Evolutionary conservation across 2,797 vertebrate species (phyloP), one percentile per base, ranked within the genome.

Genomic region (Melanotaenia pygmaea): DNA sequence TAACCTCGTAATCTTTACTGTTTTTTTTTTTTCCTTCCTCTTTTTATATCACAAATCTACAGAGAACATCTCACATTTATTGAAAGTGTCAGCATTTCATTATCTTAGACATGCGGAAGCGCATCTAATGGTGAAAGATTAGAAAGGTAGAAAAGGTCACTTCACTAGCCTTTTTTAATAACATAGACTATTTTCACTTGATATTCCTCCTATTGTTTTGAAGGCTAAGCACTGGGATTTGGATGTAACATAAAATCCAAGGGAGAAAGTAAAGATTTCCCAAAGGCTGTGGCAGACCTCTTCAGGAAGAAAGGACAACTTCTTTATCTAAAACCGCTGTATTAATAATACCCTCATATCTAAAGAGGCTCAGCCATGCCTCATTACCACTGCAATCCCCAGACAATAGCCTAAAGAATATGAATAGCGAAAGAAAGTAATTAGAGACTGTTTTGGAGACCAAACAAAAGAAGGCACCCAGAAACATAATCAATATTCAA

Each of bases 401-500:
- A 70, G 89, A 90, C 91, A 91, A 91, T 86, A 83, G 88, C 82
- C 83, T 83, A 34, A 62, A 84, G 80, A 83, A 86, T 81, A 81
- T 54, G n/a, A 77, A 85, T 43, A 64, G 75, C 74, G 85, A 91
- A 88, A 79, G 81, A 77, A 91, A 89, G 90, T 86, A 90, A 93
- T 94, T 94, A 92, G 51, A 89, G 85, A 86, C 37, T 74, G 30
- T 92, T 92, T 90, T 89, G 86, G 80, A 86, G 58, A 57, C 78
- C 80, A 90, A 91, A 93, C 90, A 93, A 92, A 93, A 84, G 89
- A 73, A 88, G 86, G 82, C 59, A 51, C 83, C 61, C 67, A 58
- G 85, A 87, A 87, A 88, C 81, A 82, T 81, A 90, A 91, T 93
- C 89, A 92, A 94, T 89, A 93, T 92, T 93, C 84, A 92, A 91